Conservation (phyloP, 53 echinoderm and acorn worm genomes). For the Paracentrotus lividus region DNA sequence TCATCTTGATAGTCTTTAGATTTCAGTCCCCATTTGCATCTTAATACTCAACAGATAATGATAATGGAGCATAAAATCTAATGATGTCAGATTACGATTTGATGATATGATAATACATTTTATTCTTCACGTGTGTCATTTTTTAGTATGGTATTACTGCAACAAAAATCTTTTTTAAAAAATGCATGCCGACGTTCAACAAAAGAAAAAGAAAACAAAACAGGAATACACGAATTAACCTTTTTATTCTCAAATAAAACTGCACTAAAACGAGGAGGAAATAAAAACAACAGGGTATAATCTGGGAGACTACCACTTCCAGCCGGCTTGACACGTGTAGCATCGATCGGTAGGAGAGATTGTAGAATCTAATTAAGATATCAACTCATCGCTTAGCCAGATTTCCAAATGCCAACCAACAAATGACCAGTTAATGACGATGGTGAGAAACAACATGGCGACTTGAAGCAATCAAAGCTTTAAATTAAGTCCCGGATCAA, state of each 20-base stretch:
- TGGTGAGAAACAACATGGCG: not conserved
- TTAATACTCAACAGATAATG: too few relatives aligned
- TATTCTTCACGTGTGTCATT: too few relatives aligned
- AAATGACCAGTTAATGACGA: not conserved
- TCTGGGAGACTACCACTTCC: not conserved
- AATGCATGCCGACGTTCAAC: too few relatives aligned
- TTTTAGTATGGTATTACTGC: too few relatives aligned
- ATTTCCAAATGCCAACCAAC: not conserved
- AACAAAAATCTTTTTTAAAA: too few relatives aligned
- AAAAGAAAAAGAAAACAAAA: too few relatives aligned
- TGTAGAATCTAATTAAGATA: constrained; percentile 61
- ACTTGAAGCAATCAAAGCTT: not conserved
- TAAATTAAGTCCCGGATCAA: not conserved
- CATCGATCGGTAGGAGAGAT: not conserved
- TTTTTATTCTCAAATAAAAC: not conserved
- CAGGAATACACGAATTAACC: not conserved
- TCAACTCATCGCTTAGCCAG: constrained; percentile 52
- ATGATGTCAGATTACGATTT: too few relatives aligned
- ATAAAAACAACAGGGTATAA: not conserved
- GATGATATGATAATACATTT: too few relatives aligned
- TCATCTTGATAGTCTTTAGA: not conserved
- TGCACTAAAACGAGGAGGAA: not conserved
- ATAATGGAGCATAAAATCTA: too few relatives aligned
- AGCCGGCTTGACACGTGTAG: not conserved
- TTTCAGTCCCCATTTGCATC: not conserved